Evolutionary conservation across 2,113 vertebrate species (phyloP), one percentile per base, ranked within the genome.

Genomic region (Periophthalmodon schlosseri): DNA sequence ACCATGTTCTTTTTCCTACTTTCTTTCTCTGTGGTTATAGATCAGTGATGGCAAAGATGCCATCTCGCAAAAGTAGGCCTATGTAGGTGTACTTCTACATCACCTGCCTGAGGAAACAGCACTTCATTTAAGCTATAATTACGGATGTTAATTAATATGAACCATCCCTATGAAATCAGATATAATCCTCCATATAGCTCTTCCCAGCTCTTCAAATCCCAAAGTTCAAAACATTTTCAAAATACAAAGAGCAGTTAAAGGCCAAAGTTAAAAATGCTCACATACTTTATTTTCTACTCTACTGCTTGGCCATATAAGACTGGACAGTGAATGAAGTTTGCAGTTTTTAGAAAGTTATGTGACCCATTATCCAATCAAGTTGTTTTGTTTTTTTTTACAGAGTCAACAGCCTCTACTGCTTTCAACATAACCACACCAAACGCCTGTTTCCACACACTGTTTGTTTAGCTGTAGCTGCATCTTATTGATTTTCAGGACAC

Each of bases 301-400:
- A 16, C 58, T 63, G 4, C 15, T 34, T 24, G 44, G 73, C 66
- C 69, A 82, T n/a, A 11, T 66, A 57, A 21, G 54, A 8, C 2
- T 58, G 11, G 20, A 21, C 50, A n/a, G n/a, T 15, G 24, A 57
- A 79, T 74, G 81, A 74, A 39, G 84, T 89, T 82, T 82, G 79
- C 77, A 72, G 66, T 64, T 77, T 84, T 46, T 70, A 73, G 83
- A 80, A 87, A 90, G 86, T 89, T 92, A 78, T 80, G 80, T 86
- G 88, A 89, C 90, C 91, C 87, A 81, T 47, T 84, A 91, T 92
- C 93, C 91, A 93, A 47, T 92, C 89, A 92, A 91, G 28, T 28
- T 88, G 80, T 83, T 91, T 36, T 36, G 2, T 36, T 36, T 39
- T 39, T 39, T 39, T 44, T 44, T 92, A 87, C 90, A 72, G 88